phyloP scores from a whole-genome alignment of 2,888 invertebrate genomes.

The Diarsia brunnea region DNA sequence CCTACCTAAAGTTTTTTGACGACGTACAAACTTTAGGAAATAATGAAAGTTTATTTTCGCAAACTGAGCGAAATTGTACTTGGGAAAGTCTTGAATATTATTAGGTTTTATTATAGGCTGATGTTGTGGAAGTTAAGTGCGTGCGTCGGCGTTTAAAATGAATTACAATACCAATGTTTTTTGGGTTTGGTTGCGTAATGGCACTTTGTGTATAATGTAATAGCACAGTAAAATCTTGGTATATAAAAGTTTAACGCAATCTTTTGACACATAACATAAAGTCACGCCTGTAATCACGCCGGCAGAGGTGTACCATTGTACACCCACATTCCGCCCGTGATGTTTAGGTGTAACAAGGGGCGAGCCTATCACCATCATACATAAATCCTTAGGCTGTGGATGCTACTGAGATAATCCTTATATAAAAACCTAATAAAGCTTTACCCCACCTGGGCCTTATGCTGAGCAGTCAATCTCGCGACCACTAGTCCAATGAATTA shows the following conservation, averaged over 20 bases:
- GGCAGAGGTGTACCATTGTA: no score
- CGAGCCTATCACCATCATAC: no score
- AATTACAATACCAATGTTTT: constrained; percentile 15
- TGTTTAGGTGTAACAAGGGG: no score
- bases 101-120: constrained; percentile 54
- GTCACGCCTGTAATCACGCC: no score
- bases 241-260: neutral
- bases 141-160: constrained; percentile 5
- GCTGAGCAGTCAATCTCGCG: no score
- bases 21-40: constrained; percentile 51
- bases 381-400: no score
- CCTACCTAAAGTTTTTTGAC: constrained; percentile 52
- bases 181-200: neutral
- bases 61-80: constrained; percentile 42
- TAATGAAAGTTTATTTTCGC: constrained; percentile 62
- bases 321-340: no score
- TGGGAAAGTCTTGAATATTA: constrained; percentile 49
- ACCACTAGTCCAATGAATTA: no score
- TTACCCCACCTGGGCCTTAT: no score
- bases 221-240: constrained; percentile 1
- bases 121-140: neutral
- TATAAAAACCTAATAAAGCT: no score
- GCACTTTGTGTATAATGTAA: neutral
- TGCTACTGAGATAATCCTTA: no score
- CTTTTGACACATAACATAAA: neutral